These are phyloP conservation scores for Adela reaumurella DNA, from an alignment of 2,888 invertebrate genomes.

Conservation along the genomic window DNA sequence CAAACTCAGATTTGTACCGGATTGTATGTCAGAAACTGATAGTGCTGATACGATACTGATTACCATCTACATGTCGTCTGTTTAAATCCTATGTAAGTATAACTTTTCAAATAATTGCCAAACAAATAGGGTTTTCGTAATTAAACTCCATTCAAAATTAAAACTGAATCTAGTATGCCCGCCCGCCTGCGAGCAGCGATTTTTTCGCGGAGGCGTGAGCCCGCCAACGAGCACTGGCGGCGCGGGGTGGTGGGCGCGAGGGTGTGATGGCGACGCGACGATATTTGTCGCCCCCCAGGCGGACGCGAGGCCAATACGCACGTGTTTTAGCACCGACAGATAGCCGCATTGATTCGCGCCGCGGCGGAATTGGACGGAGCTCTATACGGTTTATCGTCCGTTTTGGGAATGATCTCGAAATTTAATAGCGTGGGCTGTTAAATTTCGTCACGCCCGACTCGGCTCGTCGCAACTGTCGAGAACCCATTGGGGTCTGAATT, in stretches of 20 bases:
- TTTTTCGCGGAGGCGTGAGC: conserved; percentile 27
- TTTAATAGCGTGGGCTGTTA: not conserved
- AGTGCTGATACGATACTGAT: too few species aligned
- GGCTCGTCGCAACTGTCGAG: not conserved
- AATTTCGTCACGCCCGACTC: not conserved
- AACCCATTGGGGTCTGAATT: too few species aligned
- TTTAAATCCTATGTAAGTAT: too few species aligned
- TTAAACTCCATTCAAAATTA: too few species aligned
- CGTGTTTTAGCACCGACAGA: not conserved
- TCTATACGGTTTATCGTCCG: not conserved
- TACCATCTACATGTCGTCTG: too few species aligned
- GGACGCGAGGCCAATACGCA: not conserved
- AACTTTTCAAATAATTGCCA: too few species aligned
- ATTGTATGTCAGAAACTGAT: too few species aligned
- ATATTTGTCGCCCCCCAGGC: not conserved
- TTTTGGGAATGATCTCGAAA: not conserved
- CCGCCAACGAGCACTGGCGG: conserved; percentile 15
- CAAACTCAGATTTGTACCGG: too few species aligned
- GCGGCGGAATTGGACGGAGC: not conserved
- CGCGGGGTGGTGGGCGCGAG: conserved; percentile 16
- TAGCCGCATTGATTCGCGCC: not conserved
- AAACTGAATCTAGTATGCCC: too few species aligned
- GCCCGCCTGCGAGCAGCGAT: conserved; percentile 8
- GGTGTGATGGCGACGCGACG: conserved; percentile 18
- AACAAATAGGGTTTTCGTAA: too few species aligned